Evolutionary conservation across 2,888 invertebrate genomes (phyloP).

Genomic region (Dynastes grantii): DNA sequence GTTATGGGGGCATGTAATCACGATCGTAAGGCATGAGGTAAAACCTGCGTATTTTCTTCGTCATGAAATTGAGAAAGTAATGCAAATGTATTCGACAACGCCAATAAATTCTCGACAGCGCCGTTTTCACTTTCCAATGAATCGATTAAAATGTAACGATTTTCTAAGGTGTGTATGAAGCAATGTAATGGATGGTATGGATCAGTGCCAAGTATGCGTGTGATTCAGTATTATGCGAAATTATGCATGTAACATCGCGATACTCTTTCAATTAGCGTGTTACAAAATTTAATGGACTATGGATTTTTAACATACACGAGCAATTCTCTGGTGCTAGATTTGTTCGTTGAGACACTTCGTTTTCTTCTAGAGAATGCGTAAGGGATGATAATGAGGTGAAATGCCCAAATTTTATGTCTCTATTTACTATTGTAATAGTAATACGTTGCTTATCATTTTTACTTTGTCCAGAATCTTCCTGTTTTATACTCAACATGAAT

Average conservation of each 20-base stretch:
- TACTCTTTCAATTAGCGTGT: no score
- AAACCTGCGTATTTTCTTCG: conserved; percentile 38
- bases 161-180: conserved; percentile 1
- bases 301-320: no score
- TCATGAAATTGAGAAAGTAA: conserved; percentile 47
- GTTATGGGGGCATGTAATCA: not conserved
- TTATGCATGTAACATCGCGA: not conserved
- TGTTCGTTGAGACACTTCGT: not conserved
- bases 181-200: not conserved
- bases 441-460: no score
- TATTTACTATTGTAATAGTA: no score
- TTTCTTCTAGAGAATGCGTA: not conserved
- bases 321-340: not conserved
- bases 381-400: no score
- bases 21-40: not conserved
- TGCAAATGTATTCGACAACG: conserved; percentile 36
- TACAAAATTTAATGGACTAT: no score
- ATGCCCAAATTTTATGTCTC: no score
- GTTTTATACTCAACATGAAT: no score
- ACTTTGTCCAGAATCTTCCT: no score
- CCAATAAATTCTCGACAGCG: conserved; percentile 31
- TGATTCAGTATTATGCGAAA: not conserved
- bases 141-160: conserved; percentile 41
- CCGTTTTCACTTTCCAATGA: conserved; percentile 47
- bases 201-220: not conserved